These are phyloP conservation scores for Mormyrus iriodes DNA, from an alignment of 2,113 vertebrate genomes.

Conservation along the genomic window DNA sequence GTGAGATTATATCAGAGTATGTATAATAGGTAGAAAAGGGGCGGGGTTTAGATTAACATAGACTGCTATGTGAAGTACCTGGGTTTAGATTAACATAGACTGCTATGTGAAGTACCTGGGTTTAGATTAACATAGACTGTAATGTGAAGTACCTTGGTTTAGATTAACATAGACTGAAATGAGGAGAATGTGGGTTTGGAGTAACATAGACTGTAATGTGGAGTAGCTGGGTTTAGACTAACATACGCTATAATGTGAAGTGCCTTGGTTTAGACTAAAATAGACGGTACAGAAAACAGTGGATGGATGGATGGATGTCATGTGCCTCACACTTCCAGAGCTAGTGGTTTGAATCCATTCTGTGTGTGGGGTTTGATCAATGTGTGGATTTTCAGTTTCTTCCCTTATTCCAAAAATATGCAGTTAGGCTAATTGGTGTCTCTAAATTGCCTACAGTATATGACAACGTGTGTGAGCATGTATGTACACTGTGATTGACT, in stretches of 20 bases:
- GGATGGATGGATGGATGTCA: neutral
- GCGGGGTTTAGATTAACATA: neutral
- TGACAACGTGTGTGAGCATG: neutral
- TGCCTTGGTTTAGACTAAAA: neutral
- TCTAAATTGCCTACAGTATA: neutral
- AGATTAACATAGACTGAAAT: neutral
- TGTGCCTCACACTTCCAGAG: neutral
- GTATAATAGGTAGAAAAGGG: neutral
- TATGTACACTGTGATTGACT: neutral
- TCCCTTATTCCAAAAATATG: neutral
- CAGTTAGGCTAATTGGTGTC: neutral
- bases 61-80: neutral
- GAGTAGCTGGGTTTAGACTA: neutral
- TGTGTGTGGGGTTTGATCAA: neutral
- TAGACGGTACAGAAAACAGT: neutral
- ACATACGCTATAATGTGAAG: too few species aligned
- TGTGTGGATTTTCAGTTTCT: neutral
- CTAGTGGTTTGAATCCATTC: neutral
- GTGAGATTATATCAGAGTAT: neutral
- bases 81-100: neutral
- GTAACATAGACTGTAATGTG: neutral
- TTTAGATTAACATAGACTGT: neutral
- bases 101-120: neutral
- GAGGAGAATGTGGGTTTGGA: neutral
- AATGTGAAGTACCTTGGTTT: neutral